Evolutionary conservation across 2,888 invertebrate genomes (phyloP), one percentile per base, ranked within the genome.

Genomic region (Platerodrilus igneus): DNA sequence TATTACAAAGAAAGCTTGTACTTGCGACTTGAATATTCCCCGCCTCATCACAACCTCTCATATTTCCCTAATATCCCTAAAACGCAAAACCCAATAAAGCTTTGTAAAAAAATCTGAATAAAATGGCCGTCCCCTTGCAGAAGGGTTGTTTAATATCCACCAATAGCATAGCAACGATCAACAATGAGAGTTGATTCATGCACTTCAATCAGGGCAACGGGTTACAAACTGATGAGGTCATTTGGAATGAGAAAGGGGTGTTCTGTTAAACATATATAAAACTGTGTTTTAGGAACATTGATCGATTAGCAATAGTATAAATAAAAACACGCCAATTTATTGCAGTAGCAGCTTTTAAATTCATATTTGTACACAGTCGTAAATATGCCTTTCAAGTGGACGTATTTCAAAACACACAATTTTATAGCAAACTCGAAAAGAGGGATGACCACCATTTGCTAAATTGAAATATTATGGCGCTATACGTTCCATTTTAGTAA

Each of bases 181-280:
- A 59, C 58, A 59, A 55, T 57, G 57, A 50, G 54, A 56, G 58
- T 59, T 60, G 59, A 60, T 62, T 61, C 60, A 58, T 57, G 53
- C 55, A 59, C 59, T 60, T 61, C 63, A 62, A 63, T 63, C 60
- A 58, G 57, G 45, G 47, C 53, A 41, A 57, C 59, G 57, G 61
- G 63, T 59, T 58, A 56, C 50, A 53, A 59, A 53, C 54, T 57
- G 63, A 62, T 60, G 63, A 63, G 63, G 61, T 62, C 62, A 63
- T 59, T 58, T 54, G 29, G 29, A 37, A 37, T 22, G 28, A 6
- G 31, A 37, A 27, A 22, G 29, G 34, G 37, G 38, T 32, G 38
- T n/a, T n/a, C n/a, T 26, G 31, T 33, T 41, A 41, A 38, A 45
- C 38, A 41, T n/a, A n/a, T 44, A 45, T 41, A 49, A 47, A 37